Base-by-base conservation (phyloP, 2,888 invertebrate genomes). In the Melanchra persicariae region DNA sequence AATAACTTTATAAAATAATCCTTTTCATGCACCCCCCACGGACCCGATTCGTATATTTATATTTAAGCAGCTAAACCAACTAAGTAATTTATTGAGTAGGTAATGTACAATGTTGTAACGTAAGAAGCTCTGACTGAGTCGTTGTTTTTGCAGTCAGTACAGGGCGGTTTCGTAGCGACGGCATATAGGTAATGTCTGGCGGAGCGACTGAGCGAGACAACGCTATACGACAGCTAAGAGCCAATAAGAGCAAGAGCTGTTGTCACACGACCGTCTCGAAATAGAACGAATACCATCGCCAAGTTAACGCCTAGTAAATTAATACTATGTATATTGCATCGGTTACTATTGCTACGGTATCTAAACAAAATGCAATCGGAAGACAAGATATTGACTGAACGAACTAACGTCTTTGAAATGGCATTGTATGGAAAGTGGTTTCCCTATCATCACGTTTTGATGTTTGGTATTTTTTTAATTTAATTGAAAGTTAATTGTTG, bases 1-100 rank as follows among this genome's bases (percentile, higher is more conserved):
- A 76, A 69, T 64, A 34, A 67, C 24, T 76, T 43, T 71, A 75
- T 60, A 62, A 84, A 82, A 68, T 74, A 73, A 82, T 30, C 49
- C 57, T 70, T 74, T 81, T 59, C 64, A 74, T 65, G 62, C 58
- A 67, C 67, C 47, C 37, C n/a, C 45, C 47, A 51, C 59, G 55
- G 45, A 64, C 62, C 26, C 30, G 30, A 43, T 67, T 66, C 63
- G 26, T 61, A 49, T 52, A 60, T 55, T 65, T 51, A 63, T 51
- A 64, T 52, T 70, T 49, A 52, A 63, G 66, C 49, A 58, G 37
- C 70, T 71, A 55, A 74, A 70, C 40, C 10, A 73, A 70, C 57
- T 71, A 45, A 58, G 51, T 47, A 43, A 76, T 43, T 57, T 57
- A 75, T 26, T 57, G 59, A 70, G 55, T n/a, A n/a, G n/a, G n/a